Evolutionary conservation across 37 sponge, comb jelly and placozoan species (phyloP), one percentile per base, ranked within the genome.

Genomic region (Chondrosia reniformis): DNA sequence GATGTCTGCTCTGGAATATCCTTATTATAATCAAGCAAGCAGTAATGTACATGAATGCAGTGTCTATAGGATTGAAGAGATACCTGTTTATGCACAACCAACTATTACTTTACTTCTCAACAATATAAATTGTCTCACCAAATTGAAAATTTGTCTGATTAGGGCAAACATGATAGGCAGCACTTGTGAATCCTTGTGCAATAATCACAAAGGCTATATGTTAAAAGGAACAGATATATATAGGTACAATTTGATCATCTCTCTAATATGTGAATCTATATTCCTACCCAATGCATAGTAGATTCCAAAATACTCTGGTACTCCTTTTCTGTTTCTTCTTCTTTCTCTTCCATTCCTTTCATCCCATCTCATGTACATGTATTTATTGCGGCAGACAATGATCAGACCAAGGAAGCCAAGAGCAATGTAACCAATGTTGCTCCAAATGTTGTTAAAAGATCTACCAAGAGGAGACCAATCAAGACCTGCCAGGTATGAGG

Each of bases 121-220:
- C n/a, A n/a, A 19, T 17, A 49, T 17, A 19, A 49, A 49, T 17
- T 49, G 54, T 19, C 78, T 75, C 49, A 93, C 93, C 93, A 79
- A 96, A 96, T 75, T 96, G 97, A 67, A 92, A 96, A 74, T 89
- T 96, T 64, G 85, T 81, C 32, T 79, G 76, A 33, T 76, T 90
- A 17, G 97, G 97, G 63, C 97, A 96, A 74, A 96, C 82, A 84
- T 96, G 97, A 69, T 96, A 96, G 62, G 90, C 84, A 31, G 84
- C 84, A 58, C 95, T 93, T 83, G 87, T 84, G 45, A 89, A 57
- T 0, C 94, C 94, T 28, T 93, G 87, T 37, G 86, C 31, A 3
- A 89, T 59, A n/a, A 93, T 58, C 4, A 80, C 84, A 34, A 93
- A 30, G 21, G 71, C 89, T 89, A 67, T 8, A 28, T 39, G 22